Conservation (phyloP, 2,888 invertebrate species). For the Heliconius erato region DNA sequence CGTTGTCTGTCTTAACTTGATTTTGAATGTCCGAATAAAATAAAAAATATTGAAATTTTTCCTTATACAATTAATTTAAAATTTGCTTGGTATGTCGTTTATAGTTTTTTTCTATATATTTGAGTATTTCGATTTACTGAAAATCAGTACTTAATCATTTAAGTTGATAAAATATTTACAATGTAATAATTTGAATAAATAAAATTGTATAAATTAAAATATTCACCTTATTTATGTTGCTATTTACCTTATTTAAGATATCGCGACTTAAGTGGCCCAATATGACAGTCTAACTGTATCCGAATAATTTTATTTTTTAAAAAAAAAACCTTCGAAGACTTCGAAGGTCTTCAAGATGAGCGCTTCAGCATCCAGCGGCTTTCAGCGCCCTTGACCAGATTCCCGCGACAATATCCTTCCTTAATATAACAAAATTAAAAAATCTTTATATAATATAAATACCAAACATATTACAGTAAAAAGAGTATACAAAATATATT, state of each 20-base stretch:
- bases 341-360: too few relatives aligned
- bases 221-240: too few relatives aligned
- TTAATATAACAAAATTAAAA: too few relatives aligned
- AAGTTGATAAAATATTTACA: neutral
- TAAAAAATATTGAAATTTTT: conserved; percentile 36
- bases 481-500: neutral
- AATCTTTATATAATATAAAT: too few relatives aligned
- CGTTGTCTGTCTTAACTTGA: conserved; percentile 46
- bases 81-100: neutral
- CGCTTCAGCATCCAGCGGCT: too few relatives aligned
- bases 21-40: conserved; percentile 40
- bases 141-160: neutral
- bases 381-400: too few relatives aligned
- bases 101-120: conserved; percentile 11
- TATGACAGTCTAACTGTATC: neutral
- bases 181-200: neutral
- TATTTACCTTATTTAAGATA: too few relatives aligned
- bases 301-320: too few relatives aligned
- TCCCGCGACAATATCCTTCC: too few relatives aligned
- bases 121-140: neutral
- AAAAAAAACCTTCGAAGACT: too few relatives aligned
- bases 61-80: conserved; percentile 26
- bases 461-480: too few relatives aligned
- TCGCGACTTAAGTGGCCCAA: neutral
- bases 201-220: too few relatives aligned